phyloP scores from a whole-genome alignment of 2,113 vertebrate species.

The Probosciger aterrimus region DNA sequence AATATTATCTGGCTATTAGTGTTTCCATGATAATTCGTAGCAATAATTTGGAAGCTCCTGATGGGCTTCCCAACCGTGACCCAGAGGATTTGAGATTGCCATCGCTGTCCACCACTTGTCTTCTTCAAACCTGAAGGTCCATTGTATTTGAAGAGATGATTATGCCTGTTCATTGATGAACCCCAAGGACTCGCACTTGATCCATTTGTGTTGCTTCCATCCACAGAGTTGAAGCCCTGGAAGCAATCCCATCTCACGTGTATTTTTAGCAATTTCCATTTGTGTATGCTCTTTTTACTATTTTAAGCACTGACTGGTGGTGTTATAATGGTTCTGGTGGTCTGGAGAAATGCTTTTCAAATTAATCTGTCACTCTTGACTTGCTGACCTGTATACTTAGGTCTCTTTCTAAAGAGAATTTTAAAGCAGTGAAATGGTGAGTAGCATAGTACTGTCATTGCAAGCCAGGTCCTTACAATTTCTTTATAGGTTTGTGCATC shows the following conservation, averaged over 20 bases:
- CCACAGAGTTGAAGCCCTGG: background rate
- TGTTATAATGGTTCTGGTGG: background rate
- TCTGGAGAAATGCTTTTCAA: background rate
- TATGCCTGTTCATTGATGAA: background rate
- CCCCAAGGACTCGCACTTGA: background rate
- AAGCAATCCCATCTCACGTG: background rate
- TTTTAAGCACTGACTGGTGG: background rate
- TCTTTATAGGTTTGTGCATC: background rate
- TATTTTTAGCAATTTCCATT: background rate
- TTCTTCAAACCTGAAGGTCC: rapidly evolving
- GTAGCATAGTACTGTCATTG: background rate
- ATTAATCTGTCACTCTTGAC: background rate
- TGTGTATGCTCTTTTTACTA: background rate
- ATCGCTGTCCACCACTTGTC: background rate
- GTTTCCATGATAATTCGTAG: background rate
- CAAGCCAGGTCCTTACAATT: background rate
- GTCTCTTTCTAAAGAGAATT: background rate
- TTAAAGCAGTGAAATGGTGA: background rate
- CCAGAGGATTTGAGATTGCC: background rate
- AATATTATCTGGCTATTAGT: background rate
- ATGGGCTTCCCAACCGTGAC: background rate
- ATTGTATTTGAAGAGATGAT: background rate
- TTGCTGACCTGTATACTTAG: background rate
- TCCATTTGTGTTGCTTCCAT: rapidly evolving
- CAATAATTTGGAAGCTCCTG: background rate